Conservation (phyloP, 1,140 invertebrate species). For the Bombus pyrosoma region DNA sequence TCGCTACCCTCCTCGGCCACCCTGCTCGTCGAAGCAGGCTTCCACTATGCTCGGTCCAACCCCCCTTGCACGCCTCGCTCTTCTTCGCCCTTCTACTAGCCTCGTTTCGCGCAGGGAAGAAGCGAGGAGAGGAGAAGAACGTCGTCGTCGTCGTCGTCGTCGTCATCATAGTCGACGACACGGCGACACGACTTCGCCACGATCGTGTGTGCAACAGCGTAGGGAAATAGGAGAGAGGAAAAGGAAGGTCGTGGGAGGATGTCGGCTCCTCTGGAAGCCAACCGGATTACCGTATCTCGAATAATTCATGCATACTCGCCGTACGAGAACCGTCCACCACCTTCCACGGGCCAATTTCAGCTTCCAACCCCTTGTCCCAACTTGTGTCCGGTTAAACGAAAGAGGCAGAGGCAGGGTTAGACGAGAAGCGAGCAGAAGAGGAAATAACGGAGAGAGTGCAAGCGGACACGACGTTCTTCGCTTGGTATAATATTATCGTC, state of each 20-base stretch:
- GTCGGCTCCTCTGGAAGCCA: slow-evolving; percentile 66
- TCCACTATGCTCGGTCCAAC: slow-evolving; percentile 19
- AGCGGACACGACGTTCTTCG: not conserved
- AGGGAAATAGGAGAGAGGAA: not conserved
- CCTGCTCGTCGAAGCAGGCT: slow-evolving; percentile 1
- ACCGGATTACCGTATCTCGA: slow-evolving; percentile 74
- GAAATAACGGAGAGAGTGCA: not conserved
- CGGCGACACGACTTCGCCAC: slow-evolving; percentile 2
- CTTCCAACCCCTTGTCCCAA: not conserved
- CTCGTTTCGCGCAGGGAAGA: slow-evolving; percentile 38
- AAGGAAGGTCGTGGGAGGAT: slow-evolving; percentile 34
- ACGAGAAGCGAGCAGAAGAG: not conserved
- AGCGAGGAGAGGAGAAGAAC: not conserved
- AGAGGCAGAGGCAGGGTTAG: not conserved
- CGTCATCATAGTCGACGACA: not conserved
- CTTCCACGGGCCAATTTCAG: slow-evolving; percentile 21
- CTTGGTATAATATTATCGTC: slow-evolving; percentile 2
- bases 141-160: not conserved
- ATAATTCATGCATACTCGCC: slow-evolving; percentile 70
- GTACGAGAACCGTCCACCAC: not conserved
- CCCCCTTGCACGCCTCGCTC: slow-evolving; percentile 34
- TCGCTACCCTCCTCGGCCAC: slow-evolving; percentile 19
- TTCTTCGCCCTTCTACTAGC: slow-evolving; percentile 58
- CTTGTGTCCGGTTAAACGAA: not conserved
- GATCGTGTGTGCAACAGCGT: not conserved